Evolutionary conservation across 2,888 invertebrate genomes (phyloP).

Genomic region (Ernsta delagoae): DNA sequence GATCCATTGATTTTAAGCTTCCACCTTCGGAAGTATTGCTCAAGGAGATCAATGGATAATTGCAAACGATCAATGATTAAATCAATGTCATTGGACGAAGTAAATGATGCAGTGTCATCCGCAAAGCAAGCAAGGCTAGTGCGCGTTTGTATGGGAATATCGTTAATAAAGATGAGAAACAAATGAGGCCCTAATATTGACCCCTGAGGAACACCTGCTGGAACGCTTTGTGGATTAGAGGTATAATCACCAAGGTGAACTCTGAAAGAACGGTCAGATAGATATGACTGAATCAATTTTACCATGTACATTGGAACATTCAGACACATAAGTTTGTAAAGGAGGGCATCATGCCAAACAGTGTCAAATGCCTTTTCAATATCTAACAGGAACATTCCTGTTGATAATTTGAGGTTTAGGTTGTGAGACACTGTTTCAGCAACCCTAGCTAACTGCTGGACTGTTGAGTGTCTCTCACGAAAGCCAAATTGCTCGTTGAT

Average conservation of each 20-base stretch:
- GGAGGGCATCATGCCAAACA: neutral
- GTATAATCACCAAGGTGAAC: neutral
- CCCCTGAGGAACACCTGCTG: conserved; percentile 2
- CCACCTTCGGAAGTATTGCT: neutral
- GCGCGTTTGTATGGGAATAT: neutral
- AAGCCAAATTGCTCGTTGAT: neutral
- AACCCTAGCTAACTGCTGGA: conserved; percentile 10
- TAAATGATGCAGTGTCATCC: neutral
- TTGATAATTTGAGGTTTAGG: neutral
- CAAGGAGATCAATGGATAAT: neutral
- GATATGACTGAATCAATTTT: neutral
- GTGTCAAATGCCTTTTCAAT: conserved; percentile 5
- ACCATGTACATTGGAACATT: neutral
- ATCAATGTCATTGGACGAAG: neutral
- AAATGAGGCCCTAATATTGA: conserved; percentile 7
- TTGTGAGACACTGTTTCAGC: neutral
- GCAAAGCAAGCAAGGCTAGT: neutral
- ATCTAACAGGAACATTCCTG: neutral
- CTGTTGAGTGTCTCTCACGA: neutral
- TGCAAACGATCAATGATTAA: neutral
- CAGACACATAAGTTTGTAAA: neutral
- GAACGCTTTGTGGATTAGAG: neutral
- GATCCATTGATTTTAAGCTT: neutral
- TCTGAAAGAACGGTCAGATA: neutral
- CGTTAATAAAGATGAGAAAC: conserved; percentile 1